A percentile compares a stretch with the other conserved stretches of the same genome.
Conservation (phyloP, 1,140 invertebrate genomes). For the Cecropterus lyciades region DNA sequence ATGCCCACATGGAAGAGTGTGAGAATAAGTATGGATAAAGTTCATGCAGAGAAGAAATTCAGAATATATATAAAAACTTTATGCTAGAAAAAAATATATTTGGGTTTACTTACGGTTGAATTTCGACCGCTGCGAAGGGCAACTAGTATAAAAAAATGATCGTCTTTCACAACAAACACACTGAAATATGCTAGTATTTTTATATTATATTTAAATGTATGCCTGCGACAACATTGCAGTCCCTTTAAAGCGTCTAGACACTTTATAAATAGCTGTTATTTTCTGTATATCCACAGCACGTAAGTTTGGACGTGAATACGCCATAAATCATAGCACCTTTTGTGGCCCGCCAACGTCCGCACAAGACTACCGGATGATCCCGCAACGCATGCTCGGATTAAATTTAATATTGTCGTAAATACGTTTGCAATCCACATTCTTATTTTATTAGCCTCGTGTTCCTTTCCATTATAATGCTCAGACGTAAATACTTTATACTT, state of each 20-base stretch:
- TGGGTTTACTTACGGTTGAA: too few species aligned
- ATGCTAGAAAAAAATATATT: too few species aligned
- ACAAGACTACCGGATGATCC: conserved; percentile 49
- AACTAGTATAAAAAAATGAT: too few species aligned
- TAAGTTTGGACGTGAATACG: conserved; percentile 34
- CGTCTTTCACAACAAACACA: too few species aligned
- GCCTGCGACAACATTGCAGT: neutral
- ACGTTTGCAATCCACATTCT: conserved; percentile 14
- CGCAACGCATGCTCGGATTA: conserved; percentile 40
- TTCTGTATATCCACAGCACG: conserved; percentile 8
- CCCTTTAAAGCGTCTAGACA: neutral
- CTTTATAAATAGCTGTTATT: conserved; percentile 16
- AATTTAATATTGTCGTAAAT: conserved; percentile 40
- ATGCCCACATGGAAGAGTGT: too few species aligned
- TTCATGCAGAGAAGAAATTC: too few species aligned
- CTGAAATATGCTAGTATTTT: too few species aligned
- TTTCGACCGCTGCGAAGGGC: too few species aligned
- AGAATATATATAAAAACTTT: too few species aligned
- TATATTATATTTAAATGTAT: too few species aligned
- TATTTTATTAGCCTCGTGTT: conserved; percentile 5
- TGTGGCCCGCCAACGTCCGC: conserved; percentile 52
- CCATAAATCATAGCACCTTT: conserved; percentile 69
- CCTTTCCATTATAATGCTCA: neutral
- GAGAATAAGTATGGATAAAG: too few species aligned
- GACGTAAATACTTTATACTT: neutral